These are phyloP conservation scores for Notodonta dromedarius DNA, from an alignment of 2,888 invertebrate genomes.

Conservation along the genomic window DNA sequence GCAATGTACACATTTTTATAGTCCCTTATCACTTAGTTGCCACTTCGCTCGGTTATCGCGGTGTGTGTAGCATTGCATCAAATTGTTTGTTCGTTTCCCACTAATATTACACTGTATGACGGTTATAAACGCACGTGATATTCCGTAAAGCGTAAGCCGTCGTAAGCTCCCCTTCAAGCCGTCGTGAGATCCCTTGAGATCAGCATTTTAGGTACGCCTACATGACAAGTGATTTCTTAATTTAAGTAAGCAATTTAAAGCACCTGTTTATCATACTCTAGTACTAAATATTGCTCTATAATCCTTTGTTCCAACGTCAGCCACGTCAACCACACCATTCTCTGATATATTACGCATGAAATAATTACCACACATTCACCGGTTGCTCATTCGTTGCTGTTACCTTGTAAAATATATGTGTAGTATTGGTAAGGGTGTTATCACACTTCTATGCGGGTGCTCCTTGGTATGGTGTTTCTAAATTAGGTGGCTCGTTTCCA, in stretches of 20 bases:
- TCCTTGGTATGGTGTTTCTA: conserved; percentile 56
- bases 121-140: conserved; percentile 9
- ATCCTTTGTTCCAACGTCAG: no score
- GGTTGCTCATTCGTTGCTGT: no score
- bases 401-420: background rate
- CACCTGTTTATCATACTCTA: no score
- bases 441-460: conserved; percentile 43
- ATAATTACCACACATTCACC: no score
- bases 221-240: background rate
- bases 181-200: background rate
- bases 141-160: background rate
- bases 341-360: no score
- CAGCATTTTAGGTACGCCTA: background rate
- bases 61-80: conserved; percentile 6
- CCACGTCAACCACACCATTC: no score
- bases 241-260: no score
- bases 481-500: conserved; percentile 21
- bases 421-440: background rate
- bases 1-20: conserved; percentile 20
- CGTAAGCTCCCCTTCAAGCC: background rate
- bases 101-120: conserved; percentile 11
- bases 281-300: no score
- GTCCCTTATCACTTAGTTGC: conserved; percentile 18
- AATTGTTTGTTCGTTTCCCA: conserved; percentile 12
- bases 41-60: conserved; percentile 14